Base-by-base conservation (phyloP, 1,140 invertebrate genomes). In the Globodera rostochiensis region DNA sequence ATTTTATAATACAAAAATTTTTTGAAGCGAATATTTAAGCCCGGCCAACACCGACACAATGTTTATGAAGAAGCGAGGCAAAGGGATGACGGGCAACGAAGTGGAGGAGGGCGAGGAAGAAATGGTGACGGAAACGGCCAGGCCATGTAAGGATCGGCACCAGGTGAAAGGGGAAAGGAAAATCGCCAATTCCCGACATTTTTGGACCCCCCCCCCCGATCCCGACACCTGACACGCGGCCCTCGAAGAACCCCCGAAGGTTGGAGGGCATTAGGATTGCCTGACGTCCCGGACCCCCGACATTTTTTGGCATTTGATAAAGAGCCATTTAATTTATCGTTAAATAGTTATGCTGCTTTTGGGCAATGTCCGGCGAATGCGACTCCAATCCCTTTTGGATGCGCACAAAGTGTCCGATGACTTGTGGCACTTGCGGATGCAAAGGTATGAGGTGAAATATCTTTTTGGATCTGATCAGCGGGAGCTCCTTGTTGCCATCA, bases 361-460 rank as follows among this genome's bases (percentile, higher is more conserved):
- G 84, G 84, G 84, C 84, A 46, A 77, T 83, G 19, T 84, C 84
- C 66, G 84, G 84, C 36, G 84, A 85, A 75, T 86, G 85, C 77
- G 83, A 87, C 60, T 60, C 45, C 21, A 86, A 86, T 76, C 83
- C 84, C 6, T 86, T 87, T 74, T 86, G 85, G 85, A 86, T 87
- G 85, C 80, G 85, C 21, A 70, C 82, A 45, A 82, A 87, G 25
- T 86, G 85, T 57, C 49, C 85, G 2, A 84, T 84, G 57, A 87
- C 85, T n/a, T 86, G 85, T 66, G 85, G 85, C 21, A 86, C 85
- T 13, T 86, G 85, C 66, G 77, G 81, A 19, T 86, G 85, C 67
- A 86, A 81, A 74, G 66, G 85, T 86, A 80, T n/a, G 78, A 36
- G 11, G 7, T 53, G 50, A 13, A 53, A 53, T 64, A 66, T 1